Conservation (phyloP, 2,797 vertebrate genomes). For the Rallus crepitans region DNA sequence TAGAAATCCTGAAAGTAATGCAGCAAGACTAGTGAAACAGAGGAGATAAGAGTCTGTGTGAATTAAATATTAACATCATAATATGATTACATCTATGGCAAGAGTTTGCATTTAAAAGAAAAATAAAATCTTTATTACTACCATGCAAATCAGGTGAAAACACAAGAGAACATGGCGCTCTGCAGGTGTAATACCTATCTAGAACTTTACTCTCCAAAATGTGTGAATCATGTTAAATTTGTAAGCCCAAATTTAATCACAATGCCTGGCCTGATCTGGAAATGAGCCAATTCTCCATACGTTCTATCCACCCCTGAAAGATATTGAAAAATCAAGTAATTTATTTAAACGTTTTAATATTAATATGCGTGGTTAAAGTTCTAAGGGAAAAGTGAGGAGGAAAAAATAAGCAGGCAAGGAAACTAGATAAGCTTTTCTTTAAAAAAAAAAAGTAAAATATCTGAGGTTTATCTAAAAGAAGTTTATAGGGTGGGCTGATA, state of each 20-base stretch:
- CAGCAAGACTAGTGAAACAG: background rate
- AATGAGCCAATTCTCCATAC: background rate
- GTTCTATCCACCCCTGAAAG: background rate
- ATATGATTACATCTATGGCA: background rate
- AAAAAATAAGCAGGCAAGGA: background rate
- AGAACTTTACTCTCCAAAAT: background rate
- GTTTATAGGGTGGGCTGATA: background rate
- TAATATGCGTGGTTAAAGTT: background rate
- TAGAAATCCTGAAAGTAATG: background rate
- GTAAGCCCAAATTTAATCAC: background rate
- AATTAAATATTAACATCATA: constrained; percentile 16
- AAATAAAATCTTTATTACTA: background rate
- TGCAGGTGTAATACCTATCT: background rate
- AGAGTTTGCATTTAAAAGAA: background rate
- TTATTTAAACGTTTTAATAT: background rate
- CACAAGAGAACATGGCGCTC: background rate
- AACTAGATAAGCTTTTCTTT: background rate
- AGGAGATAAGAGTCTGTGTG: background rate
- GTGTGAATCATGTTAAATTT: background rate
- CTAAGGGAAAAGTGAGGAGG: background rate
- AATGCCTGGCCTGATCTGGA: background rate
- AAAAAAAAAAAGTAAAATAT: background rate
- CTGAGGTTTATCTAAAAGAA: background rate
- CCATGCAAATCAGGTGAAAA: background rate
- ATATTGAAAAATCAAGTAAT: background rate